Conservation (phyloP, 2,888 invertebrate species). For the Andrena camellia region DNA sequence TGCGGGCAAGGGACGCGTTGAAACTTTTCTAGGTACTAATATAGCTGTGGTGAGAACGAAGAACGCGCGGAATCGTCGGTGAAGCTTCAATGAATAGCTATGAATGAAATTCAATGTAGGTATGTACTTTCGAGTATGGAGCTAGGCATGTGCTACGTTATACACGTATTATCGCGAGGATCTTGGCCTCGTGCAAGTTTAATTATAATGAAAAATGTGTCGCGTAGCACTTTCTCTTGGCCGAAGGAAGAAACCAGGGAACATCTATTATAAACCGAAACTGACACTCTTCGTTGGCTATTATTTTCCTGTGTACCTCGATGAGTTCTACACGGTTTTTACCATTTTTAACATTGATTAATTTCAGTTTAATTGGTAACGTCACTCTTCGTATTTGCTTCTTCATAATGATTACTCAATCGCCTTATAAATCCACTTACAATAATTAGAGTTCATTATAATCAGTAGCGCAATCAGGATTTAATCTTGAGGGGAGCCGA, state of each 20-base stretch:
- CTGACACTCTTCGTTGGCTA: slow-evolving; percentile 9
- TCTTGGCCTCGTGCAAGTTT: slow-evolving; percentile 51
- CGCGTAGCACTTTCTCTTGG: slow-evolving; percentile 62
- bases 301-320: neutral
- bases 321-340: neutral
- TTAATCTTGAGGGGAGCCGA: too few relatives aligned
- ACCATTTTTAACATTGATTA: neutral
- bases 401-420: slow-evolving; percentile 1
- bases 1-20: neutral
- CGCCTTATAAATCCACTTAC: neutral
- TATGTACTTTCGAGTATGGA: slow-evolving; percentile 36
- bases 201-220: slow-evolving; percentile 67
- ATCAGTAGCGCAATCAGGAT: too few relatives aligned
- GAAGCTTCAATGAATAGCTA: slow-evolving; percentile 39
- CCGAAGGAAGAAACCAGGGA: slow-evolving; percentile 55
- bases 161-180: slow-evolving; percentile 31
- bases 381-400: neutral
- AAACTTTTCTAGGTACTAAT: neutral
- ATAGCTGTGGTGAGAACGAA: neutral
- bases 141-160: neutral
- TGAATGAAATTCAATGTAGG: slow-evolving; percentile 41
- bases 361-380: neutral
- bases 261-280: slow-evolving; percentile 32
- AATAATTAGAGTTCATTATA: neutral
- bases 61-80: neutral